Base-by-base conservation (phyloP, 2,797 vertebrate genomes). In the Lepus townsendii region DNA sequence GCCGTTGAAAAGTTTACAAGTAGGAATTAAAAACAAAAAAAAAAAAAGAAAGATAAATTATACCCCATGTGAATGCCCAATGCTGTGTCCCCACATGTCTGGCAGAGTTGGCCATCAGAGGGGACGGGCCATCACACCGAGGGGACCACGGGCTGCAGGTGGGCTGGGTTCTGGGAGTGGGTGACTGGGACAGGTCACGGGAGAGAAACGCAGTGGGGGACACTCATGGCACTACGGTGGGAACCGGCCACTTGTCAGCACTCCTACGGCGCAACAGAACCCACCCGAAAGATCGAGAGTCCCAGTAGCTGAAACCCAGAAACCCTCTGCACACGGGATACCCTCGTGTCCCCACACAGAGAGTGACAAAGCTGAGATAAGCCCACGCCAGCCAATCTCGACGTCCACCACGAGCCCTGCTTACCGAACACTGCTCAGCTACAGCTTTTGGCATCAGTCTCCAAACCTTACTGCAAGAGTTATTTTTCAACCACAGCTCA, bases 1-100 rank as follows among this genome's bases (percentile, higher is more conserved):
- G 97, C 85, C 88, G 95, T 87, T 57, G 78, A 92, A 95, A 20
- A 96, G 62, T 92, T 94, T 79, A 90, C 90, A 96, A 96, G 60
- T 12, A 97, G 97, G 97, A 97, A 76, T 93, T 90, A 66, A 50
- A 71, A 38, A 72, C 50, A 13, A 50, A 27, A 5, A 22, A 47
- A 27, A 47, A 52, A 22, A 32, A 69, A 47, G 69, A 82, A 88
- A 79, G 77, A 42, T 62, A 35, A 38, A 83, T 87, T 47, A 91
- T 35, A 91, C 65, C 84, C 75, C n/a, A 88, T 73, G 80, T 35
- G 79, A 87, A 77, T 72, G 94, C 60, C 65, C 63, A 69, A 47
- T 26, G 82, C 73, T 66, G 12, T 30, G 30, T 54, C 50, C 32
- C 62, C 80, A 30, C 42, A 2, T 68, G 54, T 17, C 35, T 35